Percentiles rank a stretch among this genome's conserved stretches.
phyloP scores from a whole-genome alignment of 2,888 invertebrate genomes.

The Myopa tessellatipennis region DNA sequence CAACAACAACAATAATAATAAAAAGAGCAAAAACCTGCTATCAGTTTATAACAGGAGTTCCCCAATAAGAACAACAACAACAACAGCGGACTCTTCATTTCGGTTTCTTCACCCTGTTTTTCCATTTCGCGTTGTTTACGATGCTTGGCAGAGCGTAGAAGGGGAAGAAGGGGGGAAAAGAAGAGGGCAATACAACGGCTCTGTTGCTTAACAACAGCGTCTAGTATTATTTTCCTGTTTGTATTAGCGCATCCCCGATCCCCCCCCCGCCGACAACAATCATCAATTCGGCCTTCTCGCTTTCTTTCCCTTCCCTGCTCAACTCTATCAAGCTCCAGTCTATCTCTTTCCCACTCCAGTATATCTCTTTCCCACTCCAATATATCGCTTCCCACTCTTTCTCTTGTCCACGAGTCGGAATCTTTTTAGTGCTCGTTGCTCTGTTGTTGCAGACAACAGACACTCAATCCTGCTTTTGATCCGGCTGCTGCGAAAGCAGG shows the following conservation, averaged over 20 bases:
- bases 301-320: neutral
- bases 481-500: neutral
- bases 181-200: neutral
- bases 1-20: neutral
- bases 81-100: neutral
- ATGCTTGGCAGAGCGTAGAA: too few species aligned
- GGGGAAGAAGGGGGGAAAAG: neutral
- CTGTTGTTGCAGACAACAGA: neutral
- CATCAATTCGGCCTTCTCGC: too few species aligned
- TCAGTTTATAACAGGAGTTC: neutral
- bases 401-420: conserved; percentile 48
- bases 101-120: too few species aligned
- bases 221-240: conserved; percentile 29
- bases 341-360: neutral
- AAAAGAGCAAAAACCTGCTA: neutral
- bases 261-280: neutral
- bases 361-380: neutral
- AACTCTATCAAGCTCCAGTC: neutral
- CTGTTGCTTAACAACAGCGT: conserved; percentile 11
- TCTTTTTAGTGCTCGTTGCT: neutral
- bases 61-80: conserved; percentile 47
- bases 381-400: neutral
- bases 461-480: neutral
- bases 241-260: neutral
- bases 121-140: too few species aligned